Conservation (phyloP, 2,888 invertebrate species). For the Helicoverpa assulta region DNA sequence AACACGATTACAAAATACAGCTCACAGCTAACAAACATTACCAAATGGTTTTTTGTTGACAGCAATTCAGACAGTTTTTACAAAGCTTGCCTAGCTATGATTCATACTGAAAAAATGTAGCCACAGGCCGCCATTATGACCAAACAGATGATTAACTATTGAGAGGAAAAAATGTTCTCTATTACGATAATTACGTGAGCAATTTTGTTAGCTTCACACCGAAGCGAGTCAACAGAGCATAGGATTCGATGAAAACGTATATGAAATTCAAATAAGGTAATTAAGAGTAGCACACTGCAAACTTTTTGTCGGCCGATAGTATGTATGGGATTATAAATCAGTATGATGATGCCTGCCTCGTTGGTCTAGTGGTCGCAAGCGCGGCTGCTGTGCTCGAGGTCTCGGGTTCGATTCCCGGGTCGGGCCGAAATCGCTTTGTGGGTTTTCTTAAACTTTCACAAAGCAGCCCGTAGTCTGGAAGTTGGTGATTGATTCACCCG, state of each 20-base stretch:
- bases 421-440: too few relatives aligned
- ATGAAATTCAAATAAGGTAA: slow-evolving; percentile 47
- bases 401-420: too few relatives aligned
- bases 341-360: too few relatives aligned
- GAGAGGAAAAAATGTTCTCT: slow-evolving; percentile 59
- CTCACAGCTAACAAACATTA: not conserved
- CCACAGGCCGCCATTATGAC: slow-evolving; percentile 48
- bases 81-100: slow-evolving; percentile 11
- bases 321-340: too few relatives aligned
- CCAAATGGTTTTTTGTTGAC: not conserved
- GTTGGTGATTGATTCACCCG: too few relatives aligned
- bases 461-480: too few relatives aligned
- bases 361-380: too few relatives aligned
- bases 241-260: slow-evolving; percentile 25
- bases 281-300: not conserved
- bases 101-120: slow-evolving; percentile 33
- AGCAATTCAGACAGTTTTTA: slow-evolving; percentile 23
- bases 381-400: too few relatives aligned
- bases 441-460: too few relatives aligned
- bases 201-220: slow-evolving; percentile 59
- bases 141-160: slow-evolving; percentile 55
- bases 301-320: too few relatives aligned
- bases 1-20: slow-evolving; percentile 12
- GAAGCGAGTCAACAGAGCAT: slow-evolving; percentile 39
- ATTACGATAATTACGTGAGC: slow-evolving; percentile 65